phyloP scores from a whole-genome alignment of 2,888 invertebrate genomes.

The Liodrosophila aerea region DNA sequence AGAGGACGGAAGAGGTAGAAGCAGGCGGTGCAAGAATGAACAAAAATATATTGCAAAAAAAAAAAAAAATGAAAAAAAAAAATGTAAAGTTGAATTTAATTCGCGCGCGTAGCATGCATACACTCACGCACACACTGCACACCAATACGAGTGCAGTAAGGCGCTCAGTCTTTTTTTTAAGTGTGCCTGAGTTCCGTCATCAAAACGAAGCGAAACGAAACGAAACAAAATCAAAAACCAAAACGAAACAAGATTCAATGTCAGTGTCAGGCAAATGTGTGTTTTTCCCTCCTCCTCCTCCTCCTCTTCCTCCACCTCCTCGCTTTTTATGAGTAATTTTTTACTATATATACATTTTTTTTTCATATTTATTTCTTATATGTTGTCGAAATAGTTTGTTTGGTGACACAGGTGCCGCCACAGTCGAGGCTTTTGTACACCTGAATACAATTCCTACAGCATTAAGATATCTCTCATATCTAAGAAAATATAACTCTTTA shows the following conservation, averaged over 20 bases:
- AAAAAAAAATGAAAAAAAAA: background rate
- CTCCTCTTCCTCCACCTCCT: no score
- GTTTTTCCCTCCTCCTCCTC: background rate
- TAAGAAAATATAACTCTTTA: no score
- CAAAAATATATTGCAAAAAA: no score
- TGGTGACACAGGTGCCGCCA: no score
- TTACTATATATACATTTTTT: background rate
- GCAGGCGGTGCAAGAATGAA: constrained; percentile 4
- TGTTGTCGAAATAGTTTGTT: no score
- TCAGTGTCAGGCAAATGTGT: constrained; percentile 40
- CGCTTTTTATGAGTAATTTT: no score
- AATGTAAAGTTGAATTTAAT: constrained; percentile 35
- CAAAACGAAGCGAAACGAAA: constrained; percentile 41
- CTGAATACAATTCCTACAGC: no score
- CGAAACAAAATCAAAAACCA: constrained; percentile 20
- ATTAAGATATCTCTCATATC: no score
- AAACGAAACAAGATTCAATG: constrained; percentile 52
- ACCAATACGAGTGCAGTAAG: background rate
- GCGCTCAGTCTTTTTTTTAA: background rate
- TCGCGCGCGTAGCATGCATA: constrained; percentile 35
- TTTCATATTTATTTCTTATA: no score
- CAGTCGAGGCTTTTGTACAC: no score
- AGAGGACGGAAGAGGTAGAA: background rate
- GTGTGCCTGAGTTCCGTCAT: constrained; percentile 55
- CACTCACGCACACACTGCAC: constrained; percentile 8